phyloP scores from a whole-genome alignment of 2,888 invertebrate genomes.

The Synanthedon vespiformis region DNA sequence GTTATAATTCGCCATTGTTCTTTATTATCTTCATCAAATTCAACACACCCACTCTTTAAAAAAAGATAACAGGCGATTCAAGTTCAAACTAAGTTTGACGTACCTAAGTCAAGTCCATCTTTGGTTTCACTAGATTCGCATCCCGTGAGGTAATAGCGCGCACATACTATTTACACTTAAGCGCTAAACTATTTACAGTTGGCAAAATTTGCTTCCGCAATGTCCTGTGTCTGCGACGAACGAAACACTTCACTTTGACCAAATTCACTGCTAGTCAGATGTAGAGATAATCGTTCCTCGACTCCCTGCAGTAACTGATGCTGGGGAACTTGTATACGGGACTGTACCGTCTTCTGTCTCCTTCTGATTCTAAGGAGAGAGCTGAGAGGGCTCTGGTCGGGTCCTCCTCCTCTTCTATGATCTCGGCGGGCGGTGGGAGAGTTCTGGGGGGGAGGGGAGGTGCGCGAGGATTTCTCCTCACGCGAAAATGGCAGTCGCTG shows the following conservation, averaged over 20 bases:
- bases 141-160: background rate
- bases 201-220: slow-evolving; percentile 40
- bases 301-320: slow-evolving; percentile 55
- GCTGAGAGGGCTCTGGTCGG: slow-evolving; percentile 53
- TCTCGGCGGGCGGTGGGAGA: slow-evolving; percentile 40
- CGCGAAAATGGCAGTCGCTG: slow-evolving; percentile 83
- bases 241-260: slow-evolving; percentile 20
- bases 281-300: slow-evolving; percentile 61
- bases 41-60: no score
- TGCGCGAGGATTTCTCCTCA: slow-evolving; percentile 84
- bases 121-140: background rate
- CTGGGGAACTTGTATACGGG: slow-evolving; percentile 64
- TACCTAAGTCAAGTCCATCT: slow-evolving; percentile 13
- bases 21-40: no score
- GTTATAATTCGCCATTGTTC: no score
- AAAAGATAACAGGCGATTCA: no score
- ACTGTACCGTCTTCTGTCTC: slow-evolving; percentile 52
- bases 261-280: slow-evolving; percentile 47
- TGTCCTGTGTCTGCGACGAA: slow-evolving; percentile 18
- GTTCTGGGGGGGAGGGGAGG: slow-evolving; percentile 78
- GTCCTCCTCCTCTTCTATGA: slow-evolving; percentile 37
- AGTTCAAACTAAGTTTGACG: no score
- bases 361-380: slow-evolving; percentile 53
- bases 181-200: slow-evolving; percentile 36
- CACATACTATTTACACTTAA: no score